These are phyloP conservation scores for Caenorhabditis doughertyi DNA, from an alignment of 2,888 invertebrate species.

Conservation along the genomic window DNA sequence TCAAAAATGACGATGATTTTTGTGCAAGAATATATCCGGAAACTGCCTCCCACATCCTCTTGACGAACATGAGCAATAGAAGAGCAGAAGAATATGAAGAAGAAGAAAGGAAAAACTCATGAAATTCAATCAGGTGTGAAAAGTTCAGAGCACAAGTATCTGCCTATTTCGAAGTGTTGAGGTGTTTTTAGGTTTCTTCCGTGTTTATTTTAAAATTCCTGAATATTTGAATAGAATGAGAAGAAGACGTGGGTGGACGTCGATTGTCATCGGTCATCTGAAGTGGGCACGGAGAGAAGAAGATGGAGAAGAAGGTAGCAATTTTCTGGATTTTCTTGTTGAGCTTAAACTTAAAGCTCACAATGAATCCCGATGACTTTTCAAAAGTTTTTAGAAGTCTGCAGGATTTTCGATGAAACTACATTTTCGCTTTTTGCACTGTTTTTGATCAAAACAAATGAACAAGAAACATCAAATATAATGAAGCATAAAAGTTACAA, in stretches of 20 bases:
- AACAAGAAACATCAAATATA: background rate
- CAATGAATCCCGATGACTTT: too few species aligned
- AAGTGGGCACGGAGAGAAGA: background rate
- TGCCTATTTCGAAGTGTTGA: background rate
- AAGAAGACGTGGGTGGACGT: background rate
- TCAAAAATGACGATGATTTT: constrained; percentile 6
- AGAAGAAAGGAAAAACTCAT: background rate
- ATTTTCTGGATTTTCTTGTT: too few species aligned
- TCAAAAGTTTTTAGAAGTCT: too few species aligned
- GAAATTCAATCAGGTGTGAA: constrained; percentile 50
- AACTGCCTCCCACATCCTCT: constrained; percentile 1
- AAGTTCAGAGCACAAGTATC: constrained; percentile 55
- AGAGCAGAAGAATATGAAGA: background rate
- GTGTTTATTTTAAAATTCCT: constrained; percentile 14
- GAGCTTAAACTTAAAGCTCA: too few species aligned
- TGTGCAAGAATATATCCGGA: constrained; percentile 1
- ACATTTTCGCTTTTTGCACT: too few species aligned
- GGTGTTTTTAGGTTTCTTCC: constrained; percentile 33
- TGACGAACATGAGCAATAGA: constrained; percentile 17
- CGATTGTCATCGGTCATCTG: background rate
- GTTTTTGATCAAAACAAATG: background rate
- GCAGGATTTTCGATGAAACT: too few species aligned
- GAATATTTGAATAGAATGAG: background rate
- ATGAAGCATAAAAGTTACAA: too few species aligned
- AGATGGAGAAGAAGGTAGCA: too few species aligned